Conservation (phyloP, 2,888 invertebrate genomes). For the Lasius fuliginosus region DNA sequence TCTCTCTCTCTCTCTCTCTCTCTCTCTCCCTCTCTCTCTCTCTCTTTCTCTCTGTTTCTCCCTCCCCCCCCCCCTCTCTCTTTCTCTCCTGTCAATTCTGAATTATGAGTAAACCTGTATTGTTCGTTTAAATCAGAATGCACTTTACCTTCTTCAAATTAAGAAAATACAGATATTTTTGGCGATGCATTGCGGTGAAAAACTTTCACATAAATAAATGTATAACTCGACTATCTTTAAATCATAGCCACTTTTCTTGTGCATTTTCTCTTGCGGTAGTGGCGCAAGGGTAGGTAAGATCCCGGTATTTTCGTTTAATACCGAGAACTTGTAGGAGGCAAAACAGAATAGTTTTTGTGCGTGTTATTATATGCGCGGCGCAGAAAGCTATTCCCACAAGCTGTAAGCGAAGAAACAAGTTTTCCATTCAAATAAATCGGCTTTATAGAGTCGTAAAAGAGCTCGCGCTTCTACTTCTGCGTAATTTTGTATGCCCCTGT, state of each 20-base stretch:
- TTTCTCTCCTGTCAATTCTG: background rate
- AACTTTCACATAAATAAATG: background rate
- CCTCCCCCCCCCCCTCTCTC: background rate
- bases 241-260: background rate
- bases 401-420: background rate
- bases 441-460: conserved; percentile 15
- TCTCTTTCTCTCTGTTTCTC: background rate
- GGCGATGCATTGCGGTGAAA: background rate
- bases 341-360: conserved; percentile 1
- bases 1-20: background rate
- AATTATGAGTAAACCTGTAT: background rate
- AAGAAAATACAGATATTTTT: background rate
- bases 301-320: background rate
- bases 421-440: conserved; percentile 27
- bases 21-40: background rate
- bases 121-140: background rate
- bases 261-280: conserved; percentile 5
- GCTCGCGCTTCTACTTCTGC: background rate
- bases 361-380: conserved; percentile 6
- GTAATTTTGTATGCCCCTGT: conserved; percentile 4
- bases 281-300: background rate
- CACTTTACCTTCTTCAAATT: background rate
- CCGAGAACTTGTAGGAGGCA: background rate
- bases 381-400: background rate
- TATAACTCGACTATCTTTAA: background rate